Evolutionary conservation across 2,113 vertebrate genomes (phyloP), one percentile per base, ranked within the genome.

Genomic region (Pao palembangensis): DNA sequence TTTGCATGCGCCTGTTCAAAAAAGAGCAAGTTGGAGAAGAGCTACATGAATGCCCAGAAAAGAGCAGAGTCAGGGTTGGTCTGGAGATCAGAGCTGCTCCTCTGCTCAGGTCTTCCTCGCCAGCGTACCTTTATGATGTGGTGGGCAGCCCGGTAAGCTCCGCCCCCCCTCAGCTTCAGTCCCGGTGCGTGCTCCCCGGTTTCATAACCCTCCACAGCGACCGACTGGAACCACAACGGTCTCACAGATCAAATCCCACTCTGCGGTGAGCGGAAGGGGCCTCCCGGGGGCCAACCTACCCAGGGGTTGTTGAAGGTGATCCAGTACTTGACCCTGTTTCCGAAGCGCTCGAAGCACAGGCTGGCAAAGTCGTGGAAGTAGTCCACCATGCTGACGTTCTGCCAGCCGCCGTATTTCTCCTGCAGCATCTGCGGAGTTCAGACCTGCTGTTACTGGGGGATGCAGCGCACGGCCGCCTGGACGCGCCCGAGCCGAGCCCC

Each of bases 221-320:
- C 71, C 1, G 94, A 93, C 95, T 97, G 41, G 28, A 76, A 76
- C 34, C 55, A 82, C 58, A 57, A 49, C 7, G 38, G 34, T 12
- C 34, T 12, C 34, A 38, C 1, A 8, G 1, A 12, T 38, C 3
- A 6, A 31, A n/a, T n/a, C 28, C 5, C 28, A 31, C 28, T 1
- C 28, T 31, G 21, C 2, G 2, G 21, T 23, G 21, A 23, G 21
- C 21, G 21, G 3, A 23, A 46, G 13, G 51, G 0, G 47, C n/a
- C 11, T 21, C 12, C 28, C 2, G 12, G 17, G 11, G 0, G 7
- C 18, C 0, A 1, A 76, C 75, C 0, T 69, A 98, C 95, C 95
- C 91, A 93, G 1, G 93, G 95, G 1, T 95, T 93, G 63, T 90
- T 95, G 79, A 96, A 97, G 0, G 95, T 96, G 66, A 97, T 92